Evolutionary conservation across 2,888 invertebrate genomes (phyloP).

Genomic region (Acheta domesticus): DNA sequence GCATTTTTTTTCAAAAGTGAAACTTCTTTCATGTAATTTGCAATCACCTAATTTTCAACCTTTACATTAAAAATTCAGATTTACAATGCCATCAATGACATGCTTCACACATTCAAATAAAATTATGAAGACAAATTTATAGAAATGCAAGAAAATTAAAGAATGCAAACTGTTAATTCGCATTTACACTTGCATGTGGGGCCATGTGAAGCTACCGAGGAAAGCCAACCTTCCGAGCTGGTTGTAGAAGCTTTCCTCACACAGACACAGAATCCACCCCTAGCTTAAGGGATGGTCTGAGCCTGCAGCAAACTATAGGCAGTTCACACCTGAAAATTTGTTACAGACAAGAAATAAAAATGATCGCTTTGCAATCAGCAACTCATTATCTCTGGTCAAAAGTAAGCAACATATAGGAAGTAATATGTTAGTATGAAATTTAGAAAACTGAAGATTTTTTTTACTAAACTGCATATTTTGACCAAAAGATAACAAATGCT

Average conservation of each 20-base stretch:
- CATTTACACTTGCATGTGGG: background rate
- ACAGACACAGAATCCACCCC: constrained; percentile 58
- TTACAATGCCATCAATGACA: no score
- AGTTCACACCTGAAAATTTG: constrained; percentile 57
- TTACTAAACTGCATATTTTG: constrained; percentile 25
- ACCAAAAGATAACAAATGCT: no score
- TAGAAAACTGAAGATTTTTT: constrained; percentile 31
- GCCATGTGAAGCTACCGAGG: constrained; percentile 18
- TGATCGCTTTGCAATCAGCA: constrained; percentile 12
- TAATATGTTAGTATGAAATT: constrained; percentile 21
- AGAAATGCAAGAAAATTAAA: background rate
- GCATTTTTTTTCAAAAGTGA: background rate
- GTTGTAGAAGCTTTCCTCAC: constrained; percentile 38
- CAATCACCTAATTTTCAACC: no score
- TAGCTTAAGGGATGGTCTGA: constrained; percentile 53
- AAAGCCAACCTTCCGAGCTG: constrained; percentile 19
- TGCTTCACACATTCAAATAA: no score
- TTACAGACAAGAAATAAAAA: constrained; percentile 46
- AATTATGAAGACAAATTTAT: background rate
- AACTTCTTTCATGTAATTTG: no score
- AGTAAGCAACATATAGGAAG: constrained; percentile 24
- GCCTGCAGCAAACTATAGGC: constrained; percentile 48
- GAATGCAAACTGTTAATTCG: background rate
- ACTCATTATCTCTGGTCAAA: constrained; percentile 23
- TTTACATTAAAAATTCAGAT: no score